phyloP scores from a whole-genome alignment of 2,113 vertebrate genomes.

The Laticauda colubrina region DNA sequence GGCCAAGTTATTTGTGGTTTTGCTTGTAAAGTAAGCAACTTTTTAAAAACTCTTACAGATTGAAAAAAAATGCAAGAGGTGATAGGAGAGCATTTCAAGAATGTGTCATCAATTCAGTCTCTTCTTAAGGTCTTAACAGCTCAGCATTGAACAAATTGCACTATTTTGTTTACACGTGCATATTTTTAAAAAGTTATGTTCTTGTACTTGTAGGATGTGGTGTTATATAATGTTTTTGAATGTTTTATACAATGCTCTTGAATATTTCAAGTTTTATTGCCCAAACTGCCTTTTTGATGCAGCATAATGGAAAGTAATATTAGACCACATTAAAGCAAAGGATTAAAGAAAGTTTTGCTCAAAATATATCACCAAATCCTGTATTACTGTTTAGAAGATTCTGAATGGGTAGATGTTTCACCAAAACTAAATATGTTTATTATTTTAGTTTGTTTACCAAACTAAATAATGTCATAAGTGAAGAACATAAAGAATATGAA shows the following conservation, averaged over 20 bases:
- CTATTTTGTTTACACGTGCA: background rate
- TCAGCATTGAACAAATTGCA: background rate
- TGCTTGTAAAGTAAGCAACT: background rate
- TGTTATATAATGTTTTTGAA: too few relatives aligned
- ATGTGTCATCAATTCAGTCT: background rate
- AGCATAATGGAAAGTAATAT: background rate
- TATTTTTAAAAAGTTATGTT: background rate
- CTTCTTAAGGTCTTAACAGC: background rate
- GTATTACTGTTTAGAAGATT: background rate
- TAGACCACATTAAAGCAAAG: background rate
- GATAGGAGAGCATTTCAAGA: background rate
- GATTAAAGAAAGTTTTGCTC: background rate
- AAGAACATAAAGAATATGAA: background rate
- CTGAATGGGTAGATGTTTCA: too few relatives aligned
- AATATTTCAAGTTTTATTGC: background rate
- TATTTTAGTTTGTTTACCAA: too few relatives aligned
- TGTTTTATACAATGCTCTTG: background rate
- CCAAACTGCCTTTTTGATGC: too few relatives aligned
- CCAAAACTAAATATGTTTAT: too few relatives aligned
- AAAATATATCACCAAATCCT: background rate
- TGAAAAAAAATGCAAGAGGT: background rate
- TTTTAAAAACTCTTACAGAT: background rate
- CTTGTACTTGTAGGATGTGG: background rate
- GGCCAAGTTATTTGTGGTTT: background rate
- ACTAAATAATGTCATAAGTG: too few relatives aligned